Percentiles rank a stretch among this genome's conserved stretches.
Conservation (phyloP, 2,113 vertebrate species). For the Archilochus colubris region DNA sequence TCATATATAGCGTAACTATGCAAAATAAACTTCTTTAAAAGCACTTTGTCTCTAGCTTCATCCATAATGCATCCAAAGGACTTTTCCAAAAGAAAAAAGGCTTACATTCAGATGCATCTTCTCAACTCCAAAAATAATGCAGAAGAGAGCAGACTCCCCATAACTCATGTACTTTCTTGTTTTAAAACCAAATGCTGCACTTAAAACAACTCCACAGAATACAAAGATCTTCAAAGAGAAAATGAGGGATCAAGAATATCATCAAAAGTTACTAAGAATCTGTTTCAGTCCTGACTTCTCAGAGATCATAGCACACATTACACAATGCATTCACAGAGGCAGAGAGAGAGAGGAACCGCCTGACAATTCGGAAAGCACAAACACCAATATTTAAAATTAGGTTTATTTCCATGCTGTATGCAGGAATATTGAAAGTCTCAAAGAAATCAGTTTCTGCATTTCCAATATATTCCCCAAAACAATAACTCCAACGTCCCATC, state of each 20-base stretch:
- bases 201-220: neutral
- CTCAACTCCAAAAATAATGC: neutral
- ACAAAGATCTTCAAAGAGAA: neutral
- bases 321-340: neutral
- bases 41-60: slow-evolving; percentile 34
- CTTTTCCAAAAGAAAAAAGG: neutral
- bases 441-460: neutral
- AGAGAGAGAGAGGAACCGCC: neutral
- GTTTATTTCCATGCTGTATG: neutral
- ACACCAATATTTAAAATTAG: neutral
- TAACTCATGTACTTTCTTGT: neutral
- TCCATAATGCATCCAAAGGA: slow-evolving; percentile 44
- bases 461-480: neutral
- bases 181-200: neutral
- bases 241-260: neutral
- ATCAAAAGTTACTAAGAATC: neutral
- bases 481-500: neutral
- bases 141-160: neutral
- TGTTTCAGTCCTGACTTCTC: neutral
- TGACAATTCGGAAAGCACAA: neutral
- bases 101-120: neutral
- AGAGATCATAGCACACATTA: neutral
- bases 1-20: neutral
- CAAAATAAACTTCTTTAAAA: slow-evolving; percentile 40
- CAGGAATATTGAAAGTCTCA: neutral